Percentiles rank a stretch among this genome's conserved stretches.
phyloP scores from a whole-genome alignment of 2,888 invertebrate species.

The Atrina japonica region DNA sequence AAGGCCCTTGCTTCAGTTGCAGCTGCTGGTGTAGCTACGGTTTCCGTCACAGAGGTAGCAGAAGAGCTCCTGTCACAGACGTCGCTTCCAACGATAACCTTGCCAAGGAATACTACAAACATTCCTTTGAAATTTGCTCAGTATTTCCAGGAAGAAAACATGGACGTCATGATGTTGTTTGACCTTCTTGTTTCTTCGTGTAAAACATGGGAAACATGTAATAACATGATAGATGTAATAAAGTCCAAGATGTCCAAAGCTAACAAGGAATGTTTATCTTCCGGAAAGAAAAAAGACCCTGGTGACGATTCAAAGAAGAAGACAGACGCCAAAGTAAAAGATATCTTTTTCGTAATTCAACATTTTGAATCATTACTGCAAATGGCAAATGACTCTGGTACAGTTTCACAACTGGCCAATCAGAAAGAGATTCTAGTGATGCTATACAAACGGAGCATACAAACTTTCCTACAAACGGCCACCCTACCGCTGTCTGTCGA shows the following conservation, averaged over 20 bases:
- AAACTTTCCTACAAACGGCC: slow-evolving; percentile 56
- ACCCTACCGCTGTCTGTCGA: slow-evolving; percentile 54
- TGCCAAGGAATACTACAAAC: slow-evolving; percentile 29
- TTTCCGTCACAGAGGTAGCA: slow-evolving; percentile 68
- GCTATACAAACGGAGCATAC: slow-evolving; percentile 59
- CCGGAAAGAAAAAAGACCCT: slow-evolving; percentile 32
- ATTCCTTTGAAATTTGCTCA: slow-evolving; percentile 51
- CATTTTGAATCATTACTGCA: slow-evolving; percentile 56
- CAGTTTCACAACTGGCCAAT: slow-evolving; percentile 43
- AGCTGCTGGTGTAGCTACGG: slow-evolving; percentile 74
- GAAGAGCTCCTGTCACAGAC: slow-evolving; percentile 70
- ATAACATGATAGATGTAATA: slow-evolving; percentile 69
- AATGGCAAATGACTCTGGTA: slow-evolving; percentile 52
- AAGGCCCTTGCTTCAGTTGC: slow-evolving; percentile 72
- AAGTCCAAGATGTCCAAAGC: slow-evolving; percentile 35
- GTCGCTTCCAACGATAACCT: slow-evolving; percentile 55
- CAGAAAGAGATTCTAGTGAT: slow-evolving; percentile 44
- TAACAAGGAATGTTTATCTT: slow-evolving; percentile 7
- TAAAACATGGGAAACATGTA: slow-evolving; percentile 69
- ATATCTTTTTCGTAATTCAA: slow-evolving; percentile 48
- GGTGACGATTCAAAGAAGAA: slow-evolving; percentile 30
- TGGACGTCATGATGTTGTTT: slow-evolving; percentile 67
- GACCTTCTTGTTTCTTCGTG: slow-evolving; percentile 73
- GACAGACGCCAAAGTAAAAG: slow-evolving; percentile 43
- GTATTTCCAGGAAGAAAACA: slow-evolving; percentile 57